These are phyloP conservation scores for Hippoglossus hippoglossus DNA, from an alignment of 2,797 vertebrate species.

Conservation along the genomic window DNA sequence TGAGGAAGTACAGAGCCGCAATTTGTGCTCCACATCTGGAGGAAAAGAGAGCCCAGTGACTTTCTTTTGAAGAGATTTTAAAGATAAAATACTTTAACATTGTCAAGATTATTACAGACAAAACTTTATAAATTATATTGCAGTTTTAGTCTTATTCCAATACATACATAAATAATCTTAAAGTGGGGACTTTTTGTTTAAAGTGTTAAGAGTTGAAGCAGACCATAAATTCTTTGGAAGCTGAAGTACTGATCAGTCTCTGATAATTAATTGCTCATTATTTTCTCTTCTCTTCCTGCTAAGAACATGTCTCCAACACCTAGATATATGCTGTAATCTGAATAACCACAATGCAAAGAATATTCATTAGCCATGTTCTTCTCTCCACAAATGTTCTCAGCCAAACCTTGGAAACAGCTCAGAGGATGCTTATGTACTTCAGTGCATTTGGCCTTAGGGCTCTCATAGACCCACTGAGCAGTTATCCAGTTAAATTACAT, in stretches of 20 bases:
- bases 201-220: background rate
- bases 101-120: background rate
- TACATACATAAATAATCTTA: too few species aligned
- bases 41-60: background rate
- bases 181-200: background rate
- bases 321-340: background rate
- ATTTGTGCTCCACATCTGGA: background rate
- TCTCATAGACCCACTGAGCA: constrained; percentile 2
- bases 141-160: too few species aligned
- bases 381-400: background rate
- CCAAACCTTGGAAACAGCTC: background rate
- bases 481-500: too few species aligned
- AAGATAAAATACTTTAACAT: background rate
- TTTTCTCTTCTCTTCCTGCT: background rate
- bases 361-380: background rate
- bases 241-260: background rate
- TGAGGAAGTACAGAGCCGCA: background rate
- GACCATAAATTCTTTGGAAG: background rate
- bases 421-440: background rate
- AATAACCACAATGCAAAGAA: background rate
- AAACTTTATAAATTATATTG: background rate
- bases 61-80: background rate
- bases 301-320: background rate
- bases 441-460: background rate
- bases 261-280: background rate